phyloP scores from a whole-genome alignment of 2,888 invertebrate species.

The Ecdyonurus torrentis region DNA sequence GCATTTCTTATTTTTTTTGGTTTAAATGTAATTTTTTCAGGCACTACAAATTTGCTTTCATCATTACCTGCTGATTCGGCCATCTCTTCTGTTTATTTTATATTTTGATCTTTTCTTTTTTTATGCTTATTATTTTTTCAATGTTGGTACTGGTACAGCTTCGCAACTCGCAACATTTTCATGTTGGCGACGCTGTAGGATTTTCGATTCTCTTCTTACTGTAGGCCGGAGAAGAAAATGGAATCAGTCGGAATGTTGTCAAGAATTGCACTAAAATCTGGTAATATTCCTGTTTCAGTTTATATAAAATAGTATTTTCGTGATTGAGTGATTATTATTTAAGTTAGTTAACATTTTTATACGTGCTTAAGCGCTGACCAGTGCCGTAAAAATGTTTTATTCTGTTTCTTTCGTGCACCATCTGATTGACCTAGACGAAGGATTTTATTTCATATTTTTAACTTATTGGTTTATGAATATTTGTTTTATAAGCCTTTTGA shows the following conservation, averaged over 20 bases:
- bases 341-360: too few species aligned
- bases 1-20: conserved; percentile 33
- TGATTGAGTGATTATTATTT: neutral
- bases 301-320: neutral
- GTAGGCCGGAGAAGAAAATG: conserved; percentile 3
- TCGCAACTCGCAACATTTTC: neutral
- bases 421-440: too few species aligned
- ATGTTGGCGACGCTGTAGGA: neutral
- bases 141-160: neutral
- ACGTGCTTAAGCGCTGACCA: too few species aligned
- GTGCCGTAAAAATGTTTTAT: too few species aligned
- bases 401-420: too few species aligned
- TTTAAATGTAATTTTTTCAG: conserved; percentile 26
- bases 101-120: too few species aligned
- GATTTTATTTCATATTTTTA: too few species aligned
- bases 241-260: neutral
- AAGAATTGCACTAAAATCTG: neutral
- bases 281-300: neutral
- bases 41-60: neutral
- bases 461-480: too few species aligned
- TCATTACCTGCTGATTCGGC: neutral
- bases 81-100: too few species aligned
- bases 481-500: too few species aligned
- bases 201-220: neutral
- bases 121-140: neutral